phyloP scores from a whole-genome alignment of 2,888 invertebrate genomes.

The Formica aserva region DNA sequence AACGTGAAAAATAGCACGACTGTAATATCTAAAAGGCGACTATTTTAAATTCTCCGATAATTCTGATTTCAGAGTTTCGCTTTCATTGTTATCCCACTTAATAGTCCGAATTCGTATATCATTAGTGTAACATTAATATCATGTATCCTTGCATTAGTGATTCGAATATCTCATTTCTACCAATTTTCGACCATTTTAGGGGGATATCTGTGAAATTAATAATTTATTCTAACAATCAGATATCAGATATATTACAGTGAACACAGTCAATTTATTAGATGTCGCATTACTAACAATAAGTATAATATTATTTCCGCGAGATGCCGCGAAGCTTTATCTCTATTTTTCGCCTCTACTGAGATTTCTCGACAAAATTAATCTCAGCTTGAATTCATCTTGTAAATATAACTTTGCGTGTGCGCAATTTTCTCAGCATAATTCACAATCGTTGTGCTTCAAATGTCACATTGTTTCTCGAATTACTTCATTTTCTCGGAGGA shows the following conservation, averaged over 20 bases:
- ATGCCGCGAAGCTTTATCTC: background rate
- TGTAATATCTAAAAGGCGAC: background rate
- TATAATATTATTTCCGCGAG: constrained; percentile 23
- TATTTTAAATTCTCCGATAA: background rate
- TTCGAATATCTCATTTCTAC: background rate
- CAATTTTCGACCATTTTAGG: constrained; percentile 8
- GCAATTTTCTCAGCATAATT: constrained; percentile 45
- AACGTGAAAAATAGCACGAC: background rate
- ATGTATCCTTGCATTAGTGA: background rate
- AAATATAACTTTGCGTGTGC: constrained; percentile 34
- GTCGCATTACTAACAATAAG: constrained; percentile 15
- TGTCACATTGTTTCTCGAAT: constrained; percentile 50
- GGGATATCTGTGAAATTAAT: constrained; percentile 21
- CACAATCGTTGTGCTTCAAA: constrained; percentile 43
- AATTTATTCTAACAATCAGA: constrained; percentile 7
- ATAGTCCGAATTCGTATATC: background rate
- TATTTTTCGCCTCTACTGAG: background rate
- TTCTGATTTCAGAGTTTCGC: background rate
- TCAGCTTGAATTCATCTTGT: constrained; percentile 44
- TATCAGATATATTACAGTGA: constrained; percentile 1
- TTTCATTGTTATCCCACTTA: background rate
- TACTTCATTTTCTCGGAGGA: constrained; percentile 54
- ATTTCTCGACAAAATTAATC: constrained; percentile 42
- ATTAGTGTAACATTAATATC: constrained; percentile 17
- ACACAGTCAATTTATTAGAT: constrained; percentile 7